Evolutionary conservation across 2,113 vertebrate genomes (phyloP).

Genomic region (Alligator mississippiensis): DNA sequence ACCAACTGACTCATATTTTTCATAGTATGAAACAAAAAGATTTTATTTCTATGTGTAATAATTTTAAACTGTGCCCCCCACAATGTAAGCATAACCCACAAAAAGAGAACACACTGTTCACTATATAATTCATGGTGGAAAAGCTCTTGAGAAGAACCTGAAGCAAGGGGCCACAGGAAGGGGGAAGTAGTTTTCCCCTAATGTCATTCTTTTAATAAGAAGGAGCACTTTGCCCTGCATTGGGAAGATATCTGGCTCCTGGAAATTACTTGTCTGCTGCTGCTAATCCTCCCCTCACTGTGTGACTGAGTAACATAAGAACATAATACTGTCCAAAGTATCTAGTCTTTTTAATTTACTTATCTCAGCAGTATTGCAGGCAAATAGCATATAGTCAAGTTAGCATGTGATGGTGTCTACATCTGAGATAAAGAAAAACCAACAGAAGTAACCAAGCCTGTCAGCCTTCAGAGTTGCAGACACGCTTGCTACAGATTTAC

Average conservation of each 20-base stretch:
- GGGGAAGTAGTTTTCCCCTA: not conserved
- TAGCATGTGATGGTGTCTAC: not conserved
- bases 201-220: not conserved
- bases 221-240: not conserved
- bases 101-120: not conserved
- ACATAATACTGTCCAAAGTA: not conserved
- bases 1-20: not conserved
- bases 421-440: not conserved
- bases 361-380: not conserved
- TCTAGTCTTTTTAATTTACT: not conserved
- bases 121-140: not conserved
- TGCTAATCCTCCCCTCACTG: not conserved
- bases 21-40: not conserved
- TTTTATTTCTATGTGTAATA: not conserved
- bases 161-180: not conserved
- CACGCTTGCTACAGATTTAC: not conserved
- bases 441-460: fast-evolving
- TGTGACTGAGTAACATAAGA: not conserved
- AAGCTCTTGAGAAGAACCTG: not conserved
- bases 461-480: not conserved
- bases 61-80: not conserved
- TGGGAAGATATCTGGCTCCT: too few species aligned
- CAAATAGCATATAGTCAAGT: not conserved
- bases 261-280: not conserved
- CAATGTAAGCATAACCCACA: not conserved